Evolutionary conservation across 1,140 invertebrate genomes (phyloP).

Genomic region (Drosophila cardini): DNA sequence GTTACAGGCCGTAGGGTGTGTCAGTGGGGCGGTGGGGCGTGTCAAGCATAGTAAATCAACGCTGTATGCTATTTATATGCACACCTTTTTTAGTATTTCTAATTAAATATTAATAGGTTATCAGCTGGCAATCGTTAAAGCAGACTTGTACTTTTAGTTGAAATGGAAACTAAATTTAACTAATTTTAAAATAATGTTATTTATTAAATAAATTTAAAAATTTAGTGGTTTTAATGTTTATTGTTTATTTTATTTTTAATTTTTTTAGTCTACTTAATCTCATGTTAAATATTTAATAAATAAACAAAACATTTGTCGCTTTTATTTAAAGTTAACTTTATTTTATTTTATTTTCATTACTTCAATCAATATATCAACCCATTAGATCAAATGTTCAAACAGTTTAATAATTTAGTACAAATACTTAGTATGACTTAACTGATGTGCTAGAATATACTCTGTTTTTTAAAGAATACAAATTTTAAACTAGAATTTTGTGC

Average conservation of each 20-base stretch:
- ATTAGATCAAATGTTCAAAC: slow-evolving; percentile 13
- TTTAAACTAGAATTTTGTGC: too few species aligned
- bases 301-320: too few species aligned
- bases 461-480: too few species aligned
- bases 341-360: background rate
- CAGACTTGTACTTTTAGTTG: background rate
- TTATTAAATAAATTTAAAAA: too few species aligned
- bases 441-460: background rate
- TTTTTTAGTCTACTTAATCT: too few species aligned
- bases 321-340: background rate
- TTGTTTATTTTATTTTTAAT: too few species aligned
- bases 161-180: background rate
- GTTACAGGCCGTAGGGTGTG: slow-evolving; percentile 6
- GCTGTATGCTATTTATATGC: slow-evolving; percentile 36
- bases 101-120: slow-evolving; percentile 28
- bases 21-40: slow-evolving; percentile 63
- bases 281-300: too few species aligned
- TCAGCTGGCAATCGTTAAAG: slow-evolving; percentile 6
- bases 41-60: slow-evolving; percentile 61
- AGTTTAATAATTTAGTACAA: slow-evolving; percentile 11
- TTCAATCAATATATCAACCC: background rate
- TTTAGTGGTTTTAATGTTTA: too few species aligned
- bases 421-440: background rate
- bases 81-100: slow-evolving; percentile 11
- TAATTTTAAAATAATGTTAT: too few species aligned